A percentile compares a stretch with the other conserved stretches of the same genome.
Conservation (phyloP, 2,113 vertebrate species). For the Zosterops hypoxanthus region DNA sequence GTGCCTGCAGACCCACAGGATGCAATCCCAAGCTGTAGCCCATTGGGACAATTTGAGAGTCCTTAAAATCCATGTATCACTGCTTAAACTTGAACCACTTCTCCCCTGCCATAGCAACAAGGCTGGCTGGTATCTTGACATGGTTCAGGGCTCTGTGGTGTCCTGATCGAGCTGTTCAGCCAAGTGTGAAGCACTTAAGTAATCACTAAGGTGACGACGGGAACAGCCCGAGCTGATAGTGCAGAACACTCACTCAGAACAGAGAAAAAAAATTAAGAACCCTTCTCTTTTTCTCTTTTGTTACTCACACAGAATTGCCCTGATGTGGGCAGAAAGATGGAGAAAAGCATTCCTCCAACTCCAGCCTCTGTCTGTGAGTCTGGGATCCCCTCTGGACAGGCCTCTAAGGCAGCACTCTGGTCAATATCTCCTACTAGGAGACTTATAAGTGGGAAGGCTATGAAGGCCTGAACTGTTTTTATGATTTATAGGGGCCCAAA, state of each 20-base stretch:
- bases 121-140: background rate
- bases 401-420: background rate
- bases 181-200: background rate
- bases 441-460: background rate
- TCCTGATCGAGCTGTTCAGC: background rate
- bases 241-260: background rate
- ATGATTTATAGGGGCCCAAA: rapidly evolving
- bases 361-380: background rate
- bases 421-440: background rate
- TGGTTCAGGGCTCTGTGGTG: background rate
- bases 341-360: background rate
- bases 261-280: background rate
- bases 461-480: background rate
- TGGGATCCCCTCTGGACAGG: background rate
- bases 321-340: background rate
- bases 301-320: background rate
- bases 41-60: background rate
- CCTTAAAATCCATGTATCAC: background rate
- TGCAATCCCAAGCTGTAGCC: background rate
- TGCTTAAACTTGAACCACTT: background rate
- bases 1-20: rapidly evolving
- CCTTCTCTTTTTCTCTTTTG: background rate
- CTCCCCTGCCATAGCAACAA: background rate
- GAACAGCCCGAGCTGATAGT: background rate
- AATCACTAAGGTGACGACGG: background rate